Base-by-base conservation (phyloP, 2,113 vertebrate genomes). In the Nansenia antarctica region DNA sequence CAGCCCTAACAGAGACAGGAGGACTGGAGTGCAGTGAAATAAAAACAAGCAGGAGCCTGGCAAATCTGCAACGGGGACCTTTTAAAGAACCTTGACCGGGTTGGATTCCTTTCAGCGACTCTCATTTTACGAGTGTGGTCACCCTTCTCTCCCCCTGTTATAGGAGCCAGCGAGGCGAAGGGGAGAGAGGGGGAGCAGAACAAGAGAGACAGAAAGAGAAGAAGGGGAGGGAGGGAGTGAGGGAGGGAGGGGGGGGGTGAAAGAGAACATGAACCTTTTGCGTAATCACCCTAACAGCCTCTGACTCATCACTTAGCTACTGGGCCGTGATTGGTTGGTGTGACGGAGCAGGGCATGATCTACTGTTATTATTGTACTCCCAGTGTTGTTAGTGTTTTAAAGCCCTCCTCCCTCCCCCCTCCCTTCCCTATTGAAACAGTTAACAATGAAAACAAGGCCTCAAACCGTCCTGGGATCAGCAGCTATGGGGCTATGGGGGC, bases 291-390 rank as follows among this genome's bases (percentile, higher is more conserved):
- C 54, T 29, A n/a, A 9, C 54, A 57, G 24, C 26, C 54, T 15
- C 24, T 29, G 54, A 27, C 27, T 57, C 54, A 30, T 24, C 8
- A 26, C 27, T 30, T 14, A n/a, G n/a, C n/a, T 29, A 29, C 24
- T 57, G 54, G 27, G 27, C 54, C 20, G 54, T 53, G 49, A 53
- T 53, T 53, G 49, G 42, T 18, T 47, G 42, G 49, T 53, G n/a
- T 2, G 7, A 53, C 8, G 22, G 49, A 24, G 8, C 22, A n/a
- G n/a, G n/a, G n/a, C n/a, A n/a, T n/a, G n/a, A n/a, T n/a, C n/a
- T n/a, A 22, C 49, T 53, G 49, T 24, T 53, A 20, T 22, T 47
- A n/a, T 24, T 37, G 11, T 37, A 11, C 35, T 11, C 35, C 11
- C 35, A 5, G 5, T 37, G 35, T 37, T 37, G 5, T 6, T 37